Conservation (phyloP, 2,113 vertebrate genomes). For the Spizaetus ornatus region DNA sequence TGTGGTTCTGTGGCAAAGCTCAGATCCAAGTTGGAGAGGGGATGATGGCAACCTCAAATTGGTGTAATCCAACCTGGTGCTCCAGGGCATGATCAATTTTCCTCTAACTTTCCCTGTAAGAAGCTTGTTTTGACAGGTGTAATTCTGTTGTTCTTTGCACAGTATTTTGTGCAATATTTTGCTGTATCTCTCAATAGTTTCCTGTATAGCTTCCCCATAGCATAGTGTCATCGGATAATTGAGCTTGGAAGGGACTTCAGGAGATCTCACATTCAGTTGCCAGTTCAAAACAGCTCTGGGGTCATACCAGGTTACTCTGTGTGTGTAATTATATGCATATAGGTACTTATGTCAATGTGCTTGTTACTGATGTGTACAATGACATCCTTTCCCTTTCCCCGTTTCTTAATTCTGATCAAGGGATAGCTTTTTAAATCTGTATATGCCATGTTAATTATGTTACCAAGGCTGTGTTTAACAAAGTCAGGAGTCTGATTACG, state of each 20-base stretch:
- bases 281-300: not conserved
- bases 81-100: not conserved
- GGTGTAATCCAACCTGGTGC: not conserved
- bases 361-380: not conserved
- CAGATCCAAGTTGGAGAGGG: not conserved
- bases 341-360: no score
- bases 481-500: not conserved
- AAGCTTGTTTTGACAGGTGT: not conserved
- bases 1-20: not conserved
- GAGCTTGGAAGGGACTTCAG: not conserved
- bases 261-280: accelerated
- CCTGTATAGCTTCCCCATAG: not conserved
- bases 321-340: accelerated
- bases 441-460: not conserved
- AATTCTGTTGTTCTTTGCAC: not conserved
- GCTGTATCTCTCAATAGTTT: accelerated
- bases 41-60: not conserved
- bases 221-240: accelerated
- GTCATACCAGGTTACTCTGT: not conserved
- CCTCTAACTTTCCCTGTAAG: not conserved
- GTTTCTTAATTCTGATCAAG: not conserved
- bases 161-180: not conserved
- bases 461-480: not conserved
- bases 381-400: not conserved
- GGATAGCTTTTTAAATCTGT: not conserved